Evolutionary conservation across 2,113 vertebrate genomes (phyloP).

Genomic region (Narcine bancroftii): DNA sequence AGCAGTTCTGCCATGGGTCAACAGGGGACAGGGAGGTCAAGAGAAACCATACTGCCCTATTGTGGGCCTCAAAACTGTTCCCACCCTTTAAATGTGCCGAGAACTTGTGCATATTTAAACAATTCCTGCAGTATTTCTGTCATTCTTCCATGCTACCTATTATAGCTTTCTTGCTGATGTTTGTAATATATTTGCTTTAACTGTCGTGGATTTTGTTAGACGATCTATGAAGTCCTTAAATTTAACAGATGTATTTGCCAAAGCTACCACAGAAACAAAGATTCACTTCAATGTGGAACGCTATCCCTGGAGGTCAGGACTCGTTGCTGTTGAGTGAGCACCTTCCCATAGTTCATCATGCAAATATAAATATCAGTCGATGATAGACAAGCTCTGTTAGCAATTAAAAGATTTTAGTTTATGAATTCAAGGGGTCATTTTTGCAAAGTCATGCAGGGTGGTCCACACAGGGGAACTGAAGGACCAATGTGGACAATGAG

Average conservation of each 20-base stretch:
- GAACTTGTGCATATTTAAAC: background rate
- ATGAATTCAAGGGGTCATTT: background rate
- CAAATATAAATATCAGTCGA: background rate
- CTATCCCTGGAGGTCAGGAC: background rate
- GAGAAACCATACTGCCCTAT: background rate
- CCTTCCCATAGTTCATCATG: background rate
- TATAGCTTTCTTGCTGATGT: background rate
- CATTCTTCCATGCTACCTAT: background rate
- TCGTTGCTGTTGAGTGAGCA: constrained; percentile 6
- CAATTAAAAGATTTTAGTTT: background rate
- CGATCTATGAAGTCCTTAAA: background rate
- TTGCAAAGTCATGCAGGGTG: background rate
- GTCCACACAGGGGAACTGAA: background rate
- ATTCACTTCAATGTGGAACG: background rate
- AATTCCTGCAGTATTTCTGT: background rate
- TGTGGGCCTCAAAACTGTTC: background rate
- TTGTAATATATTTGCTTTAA: background rate
- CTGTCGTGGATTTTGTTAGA: background rate
- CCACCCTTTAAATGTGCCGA: background rate
- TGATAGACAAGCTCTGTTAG: background rate
- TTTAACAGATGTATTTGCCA: background rate
- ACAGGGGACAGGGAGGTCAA: constrained; percentile 10
- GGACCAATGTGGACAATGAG: background rate
- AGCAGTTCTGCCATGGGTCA: background rate
- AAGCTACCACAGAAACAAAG: background rate